Evolutionary conservation across 1,140 invertebrate species (phyloP).

Genomic region (Cyclina sinensis): DNA sequence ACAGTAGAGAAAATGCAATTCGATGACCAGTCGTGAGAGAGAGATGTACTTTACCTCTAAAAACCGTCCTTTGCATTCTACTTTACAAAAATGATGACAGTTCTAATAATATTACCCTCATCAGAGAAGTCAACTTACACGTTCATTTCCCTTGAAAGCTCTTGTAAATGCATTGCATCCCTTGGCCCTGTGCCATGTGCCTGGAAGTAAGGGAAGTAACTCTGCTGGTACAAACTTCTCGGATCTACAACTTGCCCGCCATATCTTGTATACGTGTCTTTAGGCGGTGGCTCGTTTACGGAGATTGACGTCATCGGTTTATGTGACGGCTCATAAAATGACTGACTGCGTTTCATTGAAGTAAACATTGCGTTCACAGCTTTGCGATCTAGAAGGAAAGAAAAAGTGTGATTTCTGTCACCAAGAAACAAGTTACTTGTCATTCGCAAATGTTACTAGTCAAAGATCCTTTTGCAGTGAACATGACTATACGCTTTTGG

Average conservation of each 20-base stretch:
- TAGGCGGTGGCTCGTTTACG: conserved; percentile 35
- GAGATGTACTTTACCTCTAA: no score
- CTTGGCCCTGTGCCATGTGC: conserved; percentile 49
- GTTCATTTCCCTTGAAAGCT: conserved; percentile 37
- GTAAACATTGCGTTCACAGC: conserved; percentile 57
- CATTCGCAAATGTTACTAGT: no score
- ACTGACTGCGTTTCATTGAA: conserved; percentile 35
- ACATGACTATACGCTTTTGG: no score
- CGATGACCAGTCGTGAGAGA: no score
- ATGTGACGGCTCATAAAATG: conserved; percentile 52
- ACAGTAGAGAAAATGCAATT: no score
- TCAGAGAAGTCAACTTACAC: background rate
- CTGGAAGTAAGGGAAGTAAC: conserved; percentile 54
- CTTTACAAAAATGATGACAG: no score
- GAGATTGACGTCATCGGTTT: conserved; percentile 61
- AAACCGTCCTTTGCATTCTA: no score
- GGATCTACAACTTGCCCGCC: conserved; percentile 37
- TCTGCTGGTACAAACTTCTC: conserved; percentile 48
- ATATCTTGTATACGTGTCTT: conserved; percentile 56
- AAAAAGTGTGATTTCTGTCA: no score
- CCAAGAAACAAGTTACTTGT: no score
- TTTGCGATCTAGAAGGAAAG: conserved; percentile 47
- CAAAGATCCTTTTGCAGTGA: background rate
- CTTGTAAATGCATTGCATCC: conserved; percentile 37
- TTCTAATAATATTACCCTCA: no score